Evolutionary conservation across 2,113 vertebrate species (phyloP), one percentile per base, ranked within the genome.

Genomic region (Antechinus flavipes): DNA sequence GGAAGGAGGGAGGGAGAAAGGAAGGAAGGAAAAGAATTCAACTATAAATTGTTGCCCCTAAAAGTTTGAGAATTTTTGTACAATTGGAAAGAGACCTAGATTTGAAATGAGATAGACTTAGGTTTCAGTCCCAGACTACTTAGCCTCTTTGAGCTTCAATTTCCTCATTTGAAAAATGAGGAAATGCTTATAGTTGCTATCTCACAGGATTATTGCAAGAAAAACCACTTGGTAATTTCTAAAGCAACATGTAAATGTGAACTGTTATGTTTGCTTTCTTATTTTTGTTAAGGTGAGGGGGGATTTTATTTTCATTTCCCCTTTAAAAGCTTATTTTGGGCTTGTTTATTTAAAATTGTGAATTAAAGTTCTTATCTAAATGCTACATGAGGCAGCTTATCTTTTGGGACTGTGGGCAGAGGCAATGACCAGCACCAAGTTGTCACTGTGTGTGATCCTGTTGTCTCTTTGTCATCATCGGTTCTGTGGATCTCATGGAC

Each of bases 401-500:
- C 30, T 90, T 61, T 27, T 46, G 23, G 61, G 16, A 76, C 35
- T 19, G 30, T 76, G 61, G 92, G n/a, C 26, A 23, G 68, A 53
- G 46, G 3, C 0, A 56, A 22, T 84, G 54, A 3, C 46, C 0
- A 27, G 47, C 93, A 94, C 93, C 47, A 93, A n/a, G 61, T 22
- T n/a, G 24, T 90, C 49, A 26, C 9, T 46, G 22, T 46, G 46
- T 0, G 10, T 52, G 42, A 93, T 53, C 42, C 84, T 0, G 0
- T 11, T 89, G 50, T 90, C 95, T 95, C 54, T 89, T 90, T n/a
- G 91, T 94, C 76, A 94, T 89, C 42, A 42, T 42, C 47, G 76
- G 91, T 58, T 76, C 93, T 93, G n/a, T 89, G 91, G 91, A 92
- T 46, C 61, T 24, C 7, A 23, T 49, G 26, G 42, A 89, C 58